Evolutionary conservation across 2,797 vertebrate genomes (phyloP).

Genomic region (Monodelphis domestica): DNA sequence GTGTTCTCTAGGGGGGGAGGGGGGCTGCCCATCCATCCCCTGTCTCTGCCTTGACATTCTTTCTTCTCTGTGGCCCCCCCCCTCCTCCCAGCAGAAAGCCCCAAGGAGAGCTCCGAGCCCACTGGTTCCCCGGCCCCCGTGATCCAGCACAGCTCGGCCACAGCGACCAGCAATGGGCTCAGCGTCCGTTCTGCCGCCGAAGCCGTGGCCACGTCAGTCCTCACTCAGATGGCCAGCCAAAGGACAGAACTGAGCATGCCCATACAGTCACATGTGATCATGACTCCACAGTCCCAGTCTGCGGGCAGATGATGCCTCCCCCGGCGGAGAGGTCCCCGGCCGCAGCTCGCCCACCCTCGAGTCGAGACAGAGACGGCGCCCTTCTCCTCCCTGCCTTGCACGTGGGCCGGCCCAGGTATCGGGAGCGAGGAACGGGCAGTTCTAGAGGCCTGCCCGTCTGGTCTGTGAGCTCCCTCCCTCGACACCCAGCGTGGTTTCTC

Average conservation of each 20-base stretch:
- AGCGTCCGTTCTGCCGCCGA: constrained; percentile 93
- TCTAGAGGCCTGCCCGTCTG: constrained; percentile 73
- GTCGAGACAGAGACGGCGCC: constrained; percentile 71
- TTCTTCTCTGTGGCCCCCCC: constrained; percentile 66
- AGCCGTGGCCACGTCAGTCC: constrained; percentile 95
- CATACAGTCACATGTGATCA: constrained; percentile 92
- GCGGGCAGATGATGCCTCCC: constrained; percentile 95
- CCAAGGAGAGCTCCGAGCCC: constrained; percentile 93
- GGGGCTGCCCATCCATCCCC: no score
- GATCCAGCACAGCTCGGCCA: constrained; percentile 96
- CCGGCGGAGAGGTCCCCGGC: constrained; percentile 72
- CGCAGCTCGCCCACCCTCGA: constrained; percentile 73
- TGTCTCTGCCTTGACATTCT: constrained; percentile 61
- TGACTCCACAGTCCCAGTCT: constrained; percentile 96
- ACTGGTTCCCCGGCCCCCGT: constrained; percentile 94
- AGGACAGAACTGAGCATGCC: constrained; percentile 88
- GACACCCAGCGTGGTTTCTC: constrained; percentile 67
- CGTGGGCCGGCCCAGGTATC: constrained; percentile 53
- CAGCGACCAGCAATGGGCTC: constrained; percentile 91
- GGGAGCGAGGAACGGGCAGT: constrained; percentile 81
- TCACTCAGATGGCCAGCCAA: constrained; percentile 96
- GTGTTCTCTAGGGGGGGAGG: no score
- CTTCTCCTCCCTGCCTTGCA: constrained; percentile 65
- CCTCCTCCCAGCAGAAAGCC: constrained; percentile 87
- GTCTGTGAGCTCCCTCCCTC: constrained; percentile 65